These are phyloP conservation scores for Patiria pectinifera DNA, from an alignment of 53 echinoderm and acorn worm genomes.

Conservation along the genomic window DNA sequence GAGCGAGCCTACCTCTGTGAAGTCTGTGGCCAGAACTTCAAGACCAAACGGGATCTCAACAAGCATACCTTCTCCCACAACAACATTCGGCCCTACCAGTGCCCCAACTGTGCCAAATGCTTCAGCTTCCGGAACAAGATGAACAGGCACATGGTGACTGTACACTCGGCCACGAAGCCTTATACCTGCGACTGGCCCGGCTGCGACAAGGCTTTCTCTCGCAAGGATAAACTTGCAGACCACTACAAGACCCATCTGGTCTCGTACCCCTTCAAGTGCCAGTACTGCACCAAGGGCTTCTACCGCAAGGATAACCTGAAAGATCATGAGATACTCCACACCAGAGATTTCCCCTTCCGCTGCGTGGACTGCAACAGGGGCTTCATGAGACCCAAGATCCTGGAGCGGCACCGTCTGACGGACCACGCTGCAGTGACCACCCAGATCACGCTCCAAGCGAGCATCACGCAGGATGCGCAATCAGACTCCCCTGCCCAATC, in stretches of 20 bases:
- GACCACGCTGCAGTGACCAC: constrained; percentile 69
- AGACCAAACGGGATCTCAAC: constrained; percentile 82
- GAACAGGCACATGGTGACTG: constrained; percentile 82
- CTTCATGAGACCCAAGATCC: constrained; percentile 89
- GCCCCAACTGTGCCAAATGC: constrained; percentile 80
- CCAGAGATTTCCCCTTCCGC: constrained; percentile 82
- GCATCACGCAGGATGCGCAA: constrained; percentile 14
- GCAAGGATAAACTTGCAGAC: constrained; percentile 92
- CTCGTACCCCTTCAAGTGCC: constrained; percentile 73
- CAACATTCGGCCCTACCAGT: constrained; percentile 75
- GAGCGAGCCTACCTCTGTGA: constrained; percentile 85
- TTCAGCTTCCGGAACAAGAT: constrained; percentile 90
- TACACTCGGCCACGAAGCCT: constrained; percentile 82
- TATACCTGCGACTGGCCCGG: constrained; percentile 68
- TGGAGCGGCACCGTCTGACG: constrained; percentile 69
- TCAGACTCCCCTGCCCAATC: constrained; percentile 25
- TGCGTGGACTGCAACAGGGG: constrained; percentile 86
- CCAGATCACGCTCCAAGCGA: constrained; percentile 52
- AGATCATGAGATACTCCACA: constrained; percentile 91
- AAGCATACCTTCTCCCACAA: constrained; percentile 87
- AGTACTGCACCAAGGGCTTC: constrained; percentile 85
- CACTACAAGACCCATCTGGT: constrained; percentile 84
- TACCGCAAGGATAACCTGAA: constrained; percentile 87
- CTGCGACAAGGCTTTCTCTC: constrained; percentile 85
- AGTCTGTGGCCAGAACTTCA: constrained; percentile 86